phyloP scores from a whole-genome alignment of 2,113 vertebrate genomes.

The Notothenia rossii region DNA sequence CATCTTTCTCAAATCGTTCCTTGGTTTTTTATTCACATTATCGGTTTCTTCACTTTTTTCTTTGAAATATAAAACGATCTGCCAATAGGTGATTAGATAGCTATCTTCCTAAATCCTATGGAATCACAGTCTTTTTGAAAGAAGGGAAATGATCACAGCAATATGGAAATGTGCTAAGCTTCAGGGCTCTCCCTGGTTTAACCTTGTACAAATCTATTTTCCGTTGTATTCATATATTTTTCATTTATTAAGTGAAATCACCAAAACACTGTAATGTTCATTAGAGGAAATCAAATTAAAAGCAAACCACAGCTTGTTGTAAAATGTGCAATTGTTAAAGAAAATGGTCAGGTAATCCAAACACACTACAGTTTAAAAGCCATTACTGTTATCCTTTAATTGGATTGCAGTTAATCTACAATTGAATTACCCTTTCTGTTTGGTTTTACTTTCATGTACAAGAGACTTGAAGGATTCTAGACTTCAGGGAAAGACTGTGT shows the following conservation, averaged over 20 bases:
- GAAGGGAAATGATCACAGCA: conserved; percentile 83
- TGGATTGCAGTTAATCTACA: conserved; percentile 82
- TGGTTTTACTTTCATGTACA: conserved; percentile 78
- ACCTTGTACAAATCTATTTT: conserved; percentile 82
- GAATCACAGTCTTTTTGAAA: conserved; percentile 91
- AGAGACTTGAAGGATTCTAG: conserved; percentile 66
- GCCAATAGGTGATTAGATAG: conserved; percentile 74
- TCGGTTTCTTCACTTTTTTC: conserved; percentile 57
- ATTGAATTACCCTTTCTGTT: conserved; percentile 76
- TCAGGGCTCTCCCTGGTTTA: conserved; percentile 76
- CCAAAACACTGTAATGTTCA: conserved; percentile 82
- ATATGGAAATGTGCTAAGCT: conserved; percentile 86
- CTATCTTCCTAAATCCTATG: conserved; percentile 87
- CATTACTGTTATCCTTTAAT: conserved; percentile 78
- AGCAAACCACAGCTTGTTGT: conserved; percentile 75
- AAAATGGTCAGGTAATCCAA: conserved; percentile 77
- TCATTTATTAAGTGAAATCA: conserved; percentile 83
- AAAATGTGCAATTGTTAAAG: conserved; percentile 79
- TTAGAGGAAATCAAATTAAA: conserved; percentile 78
- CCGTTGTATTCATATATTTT: conserved; percentile 69
- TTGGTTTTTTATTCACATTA: conserved; percentile 65
- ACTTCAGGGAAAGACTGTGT: conserved; percentile 60
- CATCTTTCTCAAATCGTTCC: conserved; percentile 83
- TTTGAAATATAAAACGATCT: conserved; percentile 82
- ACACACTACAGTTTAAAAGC: conserved; percentile 81